A percentile compares a stretch with the other conserved stretches of the same genome.
Conservation (phyloP, 2,797 vertebrate species). For the Halcyon leucocephala region DNA sequence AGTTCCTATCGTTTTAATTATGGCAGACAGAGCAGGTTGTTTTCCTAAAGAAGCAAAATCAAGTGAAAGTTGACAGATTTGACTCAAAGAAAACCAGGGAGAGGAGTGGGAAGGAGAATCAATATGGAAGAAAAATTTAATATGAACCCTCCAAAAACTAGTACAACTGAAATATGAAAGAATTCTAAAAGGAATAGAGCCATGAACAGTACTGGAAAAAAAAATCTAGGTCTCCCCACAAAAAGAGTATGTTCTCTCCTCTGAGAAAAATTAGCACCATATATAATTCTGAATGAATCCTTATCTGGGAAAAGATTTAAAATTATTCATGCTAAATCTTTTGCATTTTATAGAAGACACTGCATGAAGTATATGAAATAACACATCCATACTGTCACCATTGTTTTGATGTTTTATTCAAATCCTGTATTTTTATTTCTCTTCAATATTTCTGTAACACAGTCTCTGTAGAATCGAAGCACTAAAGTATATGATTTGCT, state of each 20-base stretch:
- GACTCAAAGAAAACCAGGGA: neutral
- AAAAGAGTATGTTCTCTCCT: neutral
- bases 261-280: neutral
- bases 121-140: neutral
- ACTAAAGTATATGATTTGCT: neutral
- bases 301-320: neutral
- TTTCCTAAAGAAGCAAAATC: neutral
- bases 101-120: neutral
- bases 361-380: neutral
- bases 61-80: neutral
- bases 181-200: neutral
- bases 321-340: neutral
- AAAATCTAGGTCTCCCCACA: neutral
- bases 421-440: neutral
- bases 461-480: neutral
- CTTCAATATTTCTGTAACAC: neutral
- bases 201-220: neutral
- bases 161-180: neutral
- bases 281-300: neutral
- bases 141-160: neutral
- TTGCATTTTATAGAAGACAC: neutral
- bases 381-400: neutral
- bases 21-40: neutral
- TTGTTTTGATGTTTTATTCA: slow-evolving; percentile 51
- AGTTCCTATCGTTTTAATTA: neutral